These are phyloP conservation scores for Euproctis similis DNA, from an alignment of 2,888 invertebrate genomes.

Conservation along the genomic window DNA sequence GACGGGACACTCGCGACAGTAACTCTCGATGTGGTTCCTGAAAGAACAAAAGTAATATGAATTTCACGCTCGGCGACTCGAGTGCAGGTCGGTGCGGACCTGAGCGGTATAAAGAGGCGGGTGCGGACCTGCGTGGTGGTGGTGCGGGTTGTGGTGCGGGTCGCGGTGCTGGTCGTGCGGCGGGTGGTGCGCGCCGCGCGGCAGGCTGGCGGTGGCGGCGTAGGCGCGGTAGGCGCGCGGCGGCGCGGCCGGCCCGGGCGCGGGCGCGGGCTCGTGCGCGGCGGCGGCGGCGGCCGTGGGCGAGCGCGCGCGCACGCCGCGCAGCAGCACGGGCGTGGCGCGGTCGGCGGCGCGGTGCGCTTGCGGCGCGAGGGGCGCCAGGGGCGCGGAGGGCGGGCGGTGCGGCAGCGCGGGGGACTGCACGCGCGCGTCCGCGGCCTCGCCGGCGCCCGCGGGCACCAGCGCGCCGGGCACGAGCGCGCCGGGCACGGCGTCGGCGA, in stretches of 20 bases:
- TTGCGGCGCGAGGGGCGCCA: constrained; percentile 34
- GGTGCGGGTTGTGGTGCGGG: constrained; percentile 27
- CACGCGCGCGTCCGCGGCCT: constrained; percentile 60
- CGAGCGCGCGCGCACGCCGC: constrained; percentile 29
- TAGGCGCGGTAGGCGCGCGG: constrained; percentile 33
- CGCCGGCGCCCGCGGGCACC: constrained; percentile 56
- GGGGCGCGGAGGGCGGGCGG: constrained; percentile 45
- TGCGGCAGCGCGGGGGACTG: constrained; percentile 66
- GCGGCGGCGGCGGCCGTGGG: constrained; percentile 21
- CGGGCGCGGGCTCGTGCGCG: constrained; percentile 13
- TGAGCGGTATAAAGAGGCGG: not conserved
- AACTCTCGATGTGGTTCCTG: constrained; percentile 68
- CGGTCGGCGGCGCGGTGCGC: constrained; percentile 47
- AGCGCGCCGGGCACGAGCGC: constrained; percentile 50
- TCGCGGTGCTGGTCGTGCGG: constrained; percentile 25
- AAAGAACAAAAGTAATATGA: too few relatives aligned
- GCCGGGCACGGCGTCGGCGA: constrained; percentile 32
- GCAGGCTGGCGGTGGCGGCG: constrained; percentile 57
- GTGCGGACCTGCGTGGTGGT: constrained; percentile 19
- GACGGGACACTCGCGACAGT: constrained; percentile 75
- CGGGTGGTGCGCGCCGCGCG: constrained; percentile 61
- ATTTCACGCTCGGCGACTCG: too few relatives aligned
- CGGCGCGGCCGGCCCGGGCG: constrained; percentile 20
- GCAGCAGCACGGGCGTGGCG: constrained; percentile 54
- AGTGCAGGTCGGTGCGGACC: too few relatives aligned